phyloP scores from a whole-genome alignment of 2,113 vertebrate species.

The Burhinus bistriatus region DNA sequence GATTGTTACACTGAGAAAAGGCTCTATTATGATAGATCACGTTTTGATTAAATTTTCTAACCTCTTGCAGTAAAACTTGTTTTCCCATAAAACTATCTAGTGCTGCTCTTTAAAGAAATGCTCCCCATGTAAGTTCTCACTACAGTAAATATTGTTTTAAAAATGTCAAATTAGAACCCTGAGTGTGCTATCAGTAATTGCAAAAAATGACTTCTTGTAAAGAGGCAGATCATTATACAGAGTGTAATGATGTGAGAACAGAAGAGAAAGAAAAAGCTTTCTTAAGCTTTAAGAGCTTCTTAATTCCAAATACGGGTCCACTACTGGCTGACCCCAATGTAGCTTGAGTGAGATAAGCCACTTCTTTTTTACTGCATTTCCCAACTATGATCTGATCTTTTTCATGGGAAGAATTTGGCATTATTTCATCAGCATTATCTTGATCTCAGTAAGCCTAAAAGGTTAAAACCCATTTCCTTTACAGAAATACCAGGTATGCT shows the following conservation, averaged over 20 bases:
- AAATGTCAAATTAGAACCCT: not conserved
- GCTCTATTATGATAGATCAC: not conserved
- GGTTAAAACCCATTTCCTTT: not conserved
- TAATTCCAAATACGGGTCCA: not conserved
- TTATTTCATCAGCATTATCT: not conserved
- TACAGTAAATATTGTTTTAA: not conserved
- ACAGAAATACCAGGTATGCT: not conserved
- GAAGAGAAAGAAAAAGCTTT: not conserved
- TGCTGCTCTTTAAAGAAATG: not conserved
- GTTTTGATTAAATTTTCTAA: not conserved
- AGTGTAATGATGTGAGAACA: not conserved
- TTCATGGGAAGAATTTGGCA: not conserved
- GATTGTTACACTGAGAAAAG: not conserved
- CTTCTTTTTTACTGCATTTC: not conserved
- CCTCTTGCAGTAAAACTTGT: not conserved
- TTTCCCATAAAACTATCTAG: not conserved
- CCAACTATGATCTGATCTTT: not conserved
- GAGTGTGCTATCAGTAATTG: not conserved
- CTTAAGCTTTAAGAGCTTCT: not conserved
- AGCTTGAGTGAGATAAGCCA: not conserved
- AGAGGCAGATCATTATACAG: not conserved
- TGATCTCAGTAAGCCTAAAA: not conserved
- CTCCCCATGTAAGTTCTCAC: not conserved
- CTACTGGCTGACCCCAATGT: not conserved
- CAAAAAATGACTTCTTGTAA: not conserved